Conservation (phyloP, 2,888 invertebrate genomes). For the Dexiosoma caninum region DNA sequence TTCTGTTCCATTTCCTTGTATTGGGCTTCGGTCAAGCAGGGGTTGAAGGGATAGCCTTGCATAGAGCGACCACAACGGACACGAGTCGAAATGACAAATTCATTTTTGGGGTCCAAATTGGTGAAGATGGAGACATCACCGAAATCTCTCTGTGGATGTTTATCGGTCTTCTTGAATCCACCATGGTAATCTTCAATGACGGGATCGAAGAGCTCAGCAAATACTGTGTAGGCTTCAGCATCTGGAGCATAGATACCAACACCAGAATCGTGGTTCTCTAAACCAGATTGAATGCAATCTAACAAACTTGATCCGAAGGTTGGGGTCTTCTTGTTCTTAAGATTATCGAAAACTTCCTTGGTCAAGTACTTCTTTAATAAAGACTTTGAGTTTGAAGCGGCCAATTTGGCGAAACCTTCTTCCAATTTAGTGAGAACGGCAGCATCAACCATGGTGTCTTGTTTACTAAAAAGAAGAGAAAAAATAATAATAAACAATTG, state of each 20-base stretch:
- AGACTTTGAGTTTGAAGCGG: constrained; percentile 94
- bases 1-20: constrained; percentile 98
- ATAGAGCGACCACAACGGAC: constrained; percentile 97
- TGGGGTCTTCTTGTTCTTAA: constrained; percentile 93
- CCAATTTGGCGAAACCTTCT: constrained; percentile 92
- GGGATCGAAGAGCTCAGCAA: constrained; percentile 96
- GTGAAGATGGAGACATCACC: constrained; percentile 94
- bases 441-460: constrained; percentile 93
- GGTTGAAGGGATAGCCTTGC: constrained; percentile 98
- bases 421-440: constrained; percentile 94
- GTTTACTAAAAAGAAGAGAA: constrained; percentile 80
- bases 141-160: constrained; percentile 95
- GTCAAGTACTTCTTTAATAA: constrained; percentile 97
- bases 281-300: constrained; percentile 97
- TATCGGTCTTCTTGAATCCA: constrained; percentile 95
- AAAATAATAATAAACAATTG: constrained; percentile 1
- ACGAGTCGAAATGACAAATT: constrained; percentile 96
- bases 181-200: constrained; percentile 98
- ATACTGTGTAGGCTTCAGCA: constrained; percentile 95
- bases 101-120: constrained; percentile 93
- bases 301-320: constrained; percentile 94
- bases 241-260: constrained; percentile 99
- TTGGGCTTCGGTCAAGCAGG: constrained; percentile 96
- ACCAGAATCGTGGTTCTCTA: constrained; percentile 97
- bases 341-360: constrained; percentile 92